Evolutionary conservation across 2,797 vertebrate genomes (phyloP).

Genomic region (Typhlichthys eigenmanni): DNA sequence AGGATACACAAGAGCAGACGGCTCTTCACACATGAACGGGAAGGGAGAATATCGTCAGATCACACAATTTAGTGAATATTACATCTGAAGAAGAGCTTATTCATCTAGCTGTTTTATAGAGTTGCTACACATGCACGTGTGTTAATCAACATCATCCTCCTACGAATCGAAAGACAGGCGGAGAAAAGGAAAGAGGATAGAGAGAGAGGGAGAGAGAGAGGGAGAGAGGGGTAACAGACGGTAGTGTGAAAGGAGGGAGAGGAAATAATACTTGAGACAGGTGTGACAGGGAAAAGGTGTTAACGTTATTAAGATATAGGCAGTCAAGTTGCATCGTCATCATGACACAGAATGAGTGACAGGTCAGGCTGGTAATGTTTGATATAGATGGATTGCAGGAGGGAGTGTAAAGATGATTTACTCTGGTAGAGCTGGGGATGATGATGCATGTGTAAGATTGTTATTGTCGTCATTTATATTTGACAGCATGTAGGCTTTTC

Average conservation of each 20-base stretch:
- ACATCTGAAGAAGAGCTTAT: conserved; percentile 74
- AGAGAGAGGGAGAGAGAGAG: conserved; percentile 11
- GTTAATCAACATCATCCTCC: conserved; percentile 21
- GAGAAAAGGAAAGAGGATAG: no score
- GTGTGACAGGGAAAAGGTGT: conserved; percentile 3
- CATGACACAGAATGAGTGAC: no score
- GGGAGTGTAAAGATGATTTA: no score
- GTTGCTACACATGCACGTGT: conserved; percentile 47
- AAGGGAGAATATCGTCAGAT: conserved; percentile 46
- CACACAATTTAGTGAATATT: conserved; percentile 67
- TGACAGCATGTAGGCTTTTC: background rate
- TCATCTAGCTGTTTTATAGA: conserved; percentile 62
- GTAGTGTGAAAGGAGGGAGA: conserved; percentile 13
- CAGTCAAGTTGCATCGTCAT: no score
- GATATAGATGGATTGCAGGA: no score
- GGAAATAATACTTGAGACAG: background rate
- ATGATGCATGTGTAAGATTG: no score
- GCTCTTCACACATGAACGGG: conserved; percentile 49
- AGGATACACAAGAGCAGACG: conserved; percentile 66
- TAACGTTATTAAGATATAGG: background rate
- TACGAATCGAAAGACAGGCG: no score
- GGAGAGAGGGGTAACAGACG: conserved; percentile 13
- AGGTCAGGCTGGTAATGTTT: no score
- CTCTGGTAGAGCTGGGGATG: no score
- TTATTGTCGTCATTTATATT: background rate